Percentiles rank a stretch among this genome's conserved stretches.
phyloP scores from a whole-genome alignment of 92 coral and sea anemone species.

The Plumapathes pennacea region DNA sequence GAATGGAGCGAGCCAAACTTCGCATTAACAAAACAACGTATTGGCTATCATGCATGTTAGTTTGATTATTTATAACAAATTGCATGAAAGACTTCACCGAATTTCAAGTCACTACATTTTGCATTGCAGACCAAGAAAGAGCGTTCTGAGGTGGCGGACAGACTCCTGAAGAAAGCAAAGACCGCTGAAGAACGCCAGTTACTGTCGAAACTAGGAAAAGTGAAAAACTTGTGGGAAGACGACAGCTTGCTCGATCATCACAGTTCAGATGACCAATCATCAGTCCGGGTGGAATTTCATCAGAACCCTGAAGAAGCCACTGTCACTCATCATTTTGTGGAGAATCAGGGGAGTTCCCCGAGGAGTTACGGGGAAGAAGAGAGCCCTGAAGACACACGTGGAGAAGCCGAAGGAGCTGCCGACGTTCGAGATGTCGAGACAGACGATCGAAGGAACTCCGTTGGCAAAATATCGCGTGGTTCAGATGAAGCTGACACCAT shows the following conservation, averaged over 20 bases:
- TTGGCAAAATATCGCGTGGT: not conserved
- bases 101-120: too few species aligned
- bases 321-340: too few species aligned
- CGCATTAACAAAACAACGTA: too few species aligned
- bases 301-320: too few species aligned
- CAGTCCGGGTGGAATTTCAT: not conserved
- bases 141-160: not conserved
- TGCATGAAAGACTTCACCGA: too few species aligned
- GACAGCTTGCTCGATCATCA: not conserved
- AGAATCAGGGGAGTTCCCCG: too few species aligned
- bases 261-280: not conserved
- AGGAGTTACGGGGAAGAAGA: too few species aligned
- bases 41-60: too few species aligned
- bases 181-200: constrained; percentile 45
- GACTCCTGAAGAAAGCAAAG: constrained; percentile 20
- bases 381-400: too few species aligned
- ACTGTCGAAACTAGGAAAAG: constrained; percentile 52
- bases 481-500: not conserved
- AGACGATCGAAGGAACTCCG: not conserved
- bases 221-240: constrained; percentile 53
- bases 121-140: constrained; percentile 9
- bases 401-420: not conserved
- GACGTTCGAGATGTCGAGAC: not conserved
- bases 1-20: too few species aligned
- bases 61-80: too few species aligned